A percentile compares a stretch with the other conserved stretches of the same genome.
Conservation (phyloP, 2,113 vertebrate species). For the Psammodynastes pulverulentus region DNA sequence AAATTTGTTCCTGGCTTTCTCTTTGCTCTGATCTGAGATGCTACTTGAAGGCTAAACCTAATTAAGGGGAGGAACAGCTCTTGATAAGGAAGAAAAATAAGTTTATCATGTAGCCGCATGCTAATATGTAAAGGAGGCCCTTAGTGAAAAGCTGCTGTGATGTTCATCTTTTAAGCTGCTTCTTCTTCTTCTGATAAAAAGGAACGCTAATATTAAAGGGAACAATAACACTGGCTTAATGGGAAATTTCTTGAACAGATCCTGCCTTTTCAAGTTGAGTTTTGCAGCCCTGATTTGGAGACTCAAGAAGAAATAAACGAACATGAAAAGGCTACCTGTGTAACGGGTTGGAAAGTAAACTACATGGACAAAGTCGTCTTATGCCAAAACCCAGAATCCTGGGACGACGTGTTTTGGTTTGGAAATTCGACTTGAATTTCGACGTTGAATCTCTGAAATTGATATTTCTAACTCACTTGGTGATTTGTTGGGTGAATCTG, state of each 20-base stretch:
- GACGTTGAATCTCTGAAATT: not conserved
- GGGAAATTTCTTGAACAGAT: constrained; percentile 3
- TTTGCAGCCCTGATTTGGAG: not conserved
- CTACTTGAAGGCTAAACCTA: constrained; percentile 16
- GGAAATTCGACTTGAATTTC: not conserved
- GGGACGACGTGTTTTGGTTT: not conserved
- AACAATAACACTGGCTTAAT: not conserved
- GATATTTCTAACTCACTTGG: not conserved
- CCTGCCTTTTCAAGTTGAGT: not conserved
- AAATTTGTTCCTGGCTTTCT: not conserved
- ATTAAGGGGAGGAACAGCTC: constrained; percentile 39
- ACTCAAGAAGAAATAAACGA: not conserved
- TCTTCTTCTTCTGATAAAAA: not conserved
- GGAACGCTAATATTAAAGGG: constrained; percentile 6
- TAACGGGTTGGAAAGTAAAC: not conserved
- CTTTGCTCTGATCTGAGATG: constrained; percentile 33
- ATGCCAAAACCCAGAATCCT: not conserved
- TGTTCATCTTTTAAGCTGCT: constrained; percentile 22
- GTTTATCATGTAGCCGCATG: not conserved
- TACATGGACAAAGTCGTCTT: not conserved
- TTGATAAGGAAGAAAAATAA: not conserved
- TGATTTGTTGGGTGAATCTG: not conserved
- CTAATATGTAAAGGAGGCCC: not conserved
- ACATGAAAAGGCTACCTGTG: not conserved
- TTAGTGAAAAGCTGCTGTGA: constrained; percentile 13